Evolutionary conservation across 2,888 invertebrate species (phyloP).

Genomic region (Tortricodes alternella): DNA sequence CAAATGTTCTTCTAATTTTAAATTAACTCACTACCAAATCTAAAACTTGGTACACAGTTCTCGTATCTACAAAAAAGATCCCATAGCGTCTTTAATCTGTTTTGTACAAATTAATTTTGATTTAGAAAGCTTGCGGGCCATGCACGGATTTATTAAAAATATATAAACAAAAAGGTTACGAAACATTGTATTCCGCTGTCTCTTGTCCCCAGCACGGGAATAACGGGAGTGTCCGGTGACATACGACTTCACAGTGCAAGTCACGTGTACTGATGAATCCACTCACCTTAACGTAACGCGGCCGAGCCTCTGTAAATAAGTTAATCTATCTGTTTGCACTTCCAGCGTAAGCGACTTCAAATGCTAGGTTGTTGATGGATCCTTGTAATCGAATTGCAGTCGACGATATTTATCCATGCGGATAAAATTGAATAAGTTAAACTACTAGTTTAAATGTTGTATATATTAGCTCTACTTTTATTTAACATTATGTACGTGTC

Average conservation of each 20-base stretch:
- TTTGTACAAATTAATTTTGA: too few species aligned
- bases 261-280: constrained; percentile 75
- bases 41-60: too few species aligned
- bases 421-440: not conserved
- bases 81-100: too few species aligned
- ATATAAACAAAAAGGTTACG: not conserved
- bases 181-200: not conserved
- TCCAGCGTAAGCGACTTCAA: constrained; percentile 50
- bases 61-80: too few species aligned
- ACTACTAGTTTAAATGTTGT: not conserved
- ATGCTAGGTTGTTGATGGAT: constrained; percentile 43
- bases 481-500: too few species aligned
- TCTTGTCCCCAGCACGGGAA: constrained; percentile 13
- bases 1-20: too few species aligned
- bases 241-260: constrained; percentile 63
- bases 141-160: too few species aligned
- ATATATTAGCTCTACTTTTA: too few species aligned
- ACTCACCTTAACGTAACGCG: too few species aligned
- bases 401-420: constrained; percentile 18
- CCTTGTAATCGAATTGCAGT: constrained; percentile 39
- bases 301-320: constrained; percentile 60
- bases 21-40: too few species aligned
- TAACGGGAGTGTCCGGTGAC: constrained; percentile 60
- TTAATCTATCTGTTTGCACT: constrained; percentile 65
- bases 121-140: too few species aligned